phyloP scores from a whole-genome alignment of 2,113 vertebrate species.

The Elephas maximus region DNA sequence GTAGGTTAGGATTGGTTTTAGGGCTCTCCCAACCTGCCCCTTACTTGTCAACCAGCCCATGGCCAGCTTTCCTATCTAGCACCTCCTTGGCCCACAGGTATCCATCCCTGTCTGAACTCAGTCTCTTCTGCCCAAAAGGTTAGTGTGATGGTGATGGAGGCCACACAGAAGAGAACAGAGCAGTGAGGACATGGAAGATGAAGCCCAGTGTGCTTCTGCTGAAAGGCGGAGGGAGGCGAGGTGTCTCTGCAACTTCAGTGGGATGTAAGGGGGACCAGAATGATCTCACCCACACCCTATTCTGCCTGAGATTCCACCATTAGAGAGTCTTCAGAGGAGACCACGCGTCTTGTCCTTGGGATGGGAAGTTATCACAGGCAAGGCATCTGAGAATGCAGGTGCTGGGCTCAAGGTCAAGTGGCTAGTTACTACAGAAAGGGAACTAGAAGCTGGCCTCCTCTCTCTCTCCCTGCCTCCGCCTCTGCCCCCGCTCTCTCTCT shows the following conservation, averaged over 20 bases:
- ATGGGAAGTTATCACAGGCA: neutral
- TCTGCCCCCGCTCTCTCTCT: neutral
- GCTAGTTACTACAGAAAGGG: neutral
- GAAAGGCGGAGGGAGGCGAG: neutral
- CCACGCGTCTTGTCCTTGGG: neutral
- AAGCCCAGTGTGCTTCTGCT: fast-evolving
- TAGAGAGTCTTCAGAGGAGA: neutral
- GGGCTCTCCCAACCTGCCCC: no score
- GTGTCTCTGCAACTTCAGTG: neutral
- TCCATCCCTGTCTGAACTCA: neutral
- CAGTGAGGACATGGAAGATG: neutral
- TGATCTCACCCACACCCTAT: neutral
- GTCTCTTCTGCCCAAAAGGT: neutral
- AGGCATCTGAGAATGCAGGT: neutral
- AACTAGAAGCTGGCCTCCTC: neutral
- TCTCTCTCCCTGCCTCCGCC: neutral
- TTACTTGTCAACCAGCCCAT: fast-evolving
- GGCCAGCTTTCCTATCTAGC: neutral
- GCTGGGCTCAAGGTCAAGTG: neutral
- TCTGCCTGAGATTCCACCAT: neutral
- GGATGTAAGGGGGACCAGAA: neutral
- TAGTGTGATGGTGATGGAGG: neutral
- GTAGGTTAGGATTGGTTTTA: neutral
- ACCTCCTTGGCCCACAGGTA: neutral
- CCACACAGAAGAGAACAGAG: neutral